phyloP scores from a whole-genome alignment of 2,888 invertebrate species.

The Alsophila aescularia region DNA sequence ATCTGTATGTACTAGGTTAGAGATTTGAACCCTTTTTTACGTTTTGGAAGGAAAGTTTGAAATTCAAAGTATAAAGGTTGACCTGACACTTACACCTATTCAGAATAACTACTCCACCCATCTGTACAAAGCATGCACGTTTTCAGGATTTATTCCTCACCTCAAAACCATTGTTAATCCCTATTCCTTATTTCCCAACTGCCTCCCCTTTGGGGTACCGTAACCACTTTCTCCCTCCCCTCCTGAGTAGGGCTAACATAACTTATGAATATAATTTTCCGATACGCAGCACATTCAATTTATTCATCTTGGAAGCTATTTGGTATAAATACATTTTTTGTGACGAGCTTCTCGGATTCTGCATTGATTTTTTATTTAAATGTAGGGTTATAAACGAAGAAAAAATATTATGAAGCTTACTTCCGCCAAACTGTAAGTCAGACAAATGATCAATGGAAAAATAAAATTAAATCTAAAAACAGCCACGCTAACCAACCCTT shows the following conservation, averaged over 20 bases:
- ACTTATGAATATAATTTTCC: slow-evolving; percentile 39
- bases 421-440: too few species aligned
- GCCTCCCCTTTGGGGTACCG: not conserved
- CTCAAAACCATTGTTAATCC: slow-evolving; percentile 38
- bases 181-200: slow-evolving; percentile 17
- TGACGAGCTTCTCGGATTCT: not conserved
- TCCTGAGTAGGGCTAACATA: slow-evolving; percentile 24
- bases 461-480: too few species aligned
- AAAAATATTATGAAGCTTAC: too few species aligned
- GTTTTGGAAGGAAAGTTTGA: too few species aligned
- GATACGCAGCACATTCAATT: slow-evolving; percentile 33
- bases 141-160: slow-evolving; percentile 35
- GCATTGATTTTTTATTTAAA: too few species aligned
- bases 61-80: too few species aligned
- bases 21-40: too few species aligned
- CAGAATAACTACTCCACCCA: slow-evolving; percentile 7
- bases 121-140: slow-evolving; percentile 17
- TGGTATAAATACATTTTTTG: slow-evolving; percentile 20
- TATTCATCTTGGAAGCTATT: slow-evolving; percentile 31
- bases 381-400: too few species aligned
- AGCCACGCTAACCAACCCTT: too few species aligned
- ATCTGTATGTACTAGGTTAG: too few species aligned
- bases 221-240: not conserved
- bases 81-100: too few species aligned
- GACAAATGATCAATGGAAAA: too few species aligned